These are phyloP conservation scores for Stichopus horrens DNA, from an alignment of 53 echinoderm and acorn worm species.

Conservation along the genomic window DNA sequence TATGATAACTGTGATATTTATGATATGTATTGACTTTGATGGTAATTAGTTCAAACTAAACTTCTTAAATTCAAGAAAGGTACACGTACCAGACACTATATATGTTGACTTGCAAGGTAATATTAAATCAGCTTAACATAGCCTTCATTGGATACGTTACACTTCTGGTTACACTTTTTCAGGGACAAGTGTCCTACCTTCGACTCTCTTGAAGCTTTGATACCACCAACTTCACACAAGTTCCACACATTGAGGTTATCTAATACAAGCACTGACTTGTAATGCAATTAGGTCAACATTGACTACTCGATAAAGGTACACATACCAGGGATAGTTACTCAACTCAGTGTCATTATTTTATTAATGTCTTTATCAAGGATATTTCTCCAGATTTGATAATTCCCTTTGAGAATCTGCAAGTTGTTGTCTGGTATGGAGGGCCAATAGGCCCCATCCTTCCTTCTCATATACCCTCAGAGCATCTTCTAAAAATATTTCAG, in stretches of 20 bases:
- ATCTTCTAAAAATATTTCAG: conserved; percentile 87
- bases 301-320: background rate
- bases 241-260: background rate
- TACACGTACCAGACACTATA: too few species aligned
- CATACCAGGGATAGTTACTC: background rate
- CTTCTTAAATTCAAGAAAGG: too few species aligned
- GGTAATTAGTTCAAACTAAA: too few species aligned
- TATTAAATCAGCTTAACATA: too few species aligned
- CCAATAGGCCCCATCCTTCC: conserved; percentile 73
- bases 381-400: conserved; percentile 77
- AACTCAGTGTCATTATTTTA: background rate
- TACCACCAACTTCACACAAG: background rate
- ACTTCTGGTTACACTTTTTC: too few species aligned
- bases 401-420: conserved; percentile 76
- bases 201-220: too few species aligned
- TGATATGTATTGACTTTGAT: too few species aligned
- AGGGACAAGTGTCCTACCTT: too few species aligned
- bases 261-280: background rate
- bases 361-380: conserved; percentile 62
- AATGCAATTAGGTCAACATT: background rate
- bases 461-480: conserved; percentile 84
- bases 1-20: too few species aligned
- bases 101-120: too few species aligned
- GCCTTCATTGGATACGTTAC: too few species aligned
- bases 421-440: conserved; percentile 71